Evolutionary conservation across 2,888 invertebrate species (phyloP).

Genomic region (Pristionchus arcanus): DNA sequence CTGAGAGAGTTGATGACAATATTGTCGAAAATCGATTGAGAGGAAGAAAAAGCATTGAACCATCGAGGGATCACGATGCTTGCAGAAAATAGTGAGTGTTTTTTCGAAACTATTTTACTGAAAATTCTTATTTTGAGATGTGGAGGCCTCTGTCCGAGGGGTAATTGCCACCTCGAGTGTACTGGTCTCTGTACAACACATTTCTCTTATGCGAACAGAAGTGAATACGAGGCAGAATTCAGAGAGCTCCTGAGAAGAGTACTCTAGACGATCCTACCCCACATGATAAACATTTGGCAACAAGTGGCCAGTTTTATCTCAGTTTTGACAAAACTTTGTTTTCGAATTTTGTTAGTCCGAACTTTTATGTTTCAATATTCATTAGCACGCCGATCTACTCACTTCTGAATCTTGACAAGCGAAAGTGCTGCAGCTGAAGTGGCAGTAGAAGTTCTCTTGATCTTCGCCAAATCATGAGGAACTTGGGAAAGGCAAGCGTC

Average conservation of each 20-base stretch:
- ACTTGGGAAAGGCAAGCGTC: slow-evolving; percentile 32
- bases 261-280: too few species aligned
- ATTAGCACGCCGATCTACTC: too few species aligned
- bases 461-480: slow-evolving; percentile 16
- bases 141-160: neutral
- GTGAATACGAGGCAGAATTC: neutral
- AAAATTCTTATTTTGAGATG: neutral
- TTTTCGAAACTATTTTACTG: neutral
- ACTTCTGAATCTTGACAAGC: neutral
- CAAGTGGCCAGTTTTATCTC: too few species aligned
- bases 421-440: neutral
- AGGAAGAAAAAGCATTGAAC: neutral
- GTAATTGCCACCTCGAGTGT: neutral
- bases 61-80: neutral
- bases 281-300: too few species aligned
- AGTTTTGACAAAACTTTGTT: too few species aligned
- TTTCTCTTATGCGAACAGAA: neutral
- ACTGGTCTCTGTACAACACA: neutral
- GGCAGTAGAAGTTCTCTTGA: slow-evolving; percentile 12
- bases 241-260: neutral
- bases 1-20: neutral
- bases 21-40: neutral
- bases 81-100: neutral
- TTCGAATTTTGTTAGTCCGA: too few species aligned
- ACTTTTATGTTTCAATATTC: too few species aligned